These are phyloP conservation scores for Ammospiza nelsoni DNA, from an alignment of 2,113 vertebrate genomes.

Conservation along the genomic window DNA sequence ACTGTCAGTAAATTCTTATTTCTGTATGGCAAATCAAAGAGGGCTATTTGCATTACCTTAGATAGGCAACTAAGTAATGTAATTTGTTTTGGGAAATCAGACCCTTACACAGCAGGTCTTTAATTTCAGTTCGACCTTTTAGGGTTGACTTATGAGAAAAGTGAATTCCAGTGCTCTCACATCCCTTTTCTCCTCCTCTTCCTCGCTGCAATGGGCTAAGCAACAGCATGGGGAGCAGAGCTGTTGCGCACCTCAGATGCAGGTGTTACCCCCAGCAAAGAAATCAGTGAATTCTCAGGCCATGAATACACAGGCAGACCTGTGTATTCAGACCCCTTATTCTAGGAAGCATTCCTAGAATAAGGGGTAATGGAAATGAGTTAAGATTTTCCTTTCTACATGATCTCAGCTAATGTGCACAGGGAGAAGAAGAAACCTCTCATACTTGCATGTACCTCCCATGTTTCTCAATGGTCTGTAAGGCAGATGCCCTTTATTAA, in stretches of 20 bases:
- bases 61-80: neutral
- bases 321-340: too few relatives aligned
- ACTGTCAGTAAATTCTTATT: neutral
- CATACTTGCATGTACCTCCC: neutral
- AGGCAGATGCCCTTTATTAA: neutral
- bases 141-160: neutral
- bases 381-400: neutral
- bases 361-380: neutral
- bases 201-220: neutral
- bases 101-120: neutral
- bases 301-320: rapidly evolving
- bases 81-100: neutral
- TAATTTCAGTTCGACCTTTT: neutral
- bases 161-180: neutral
- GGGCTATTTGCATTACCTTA: neutral
- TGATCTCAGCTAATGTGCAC: neutral
- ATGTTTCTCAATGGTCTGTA: neutral
- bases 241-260: neutral
- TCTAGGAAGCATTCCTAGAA: neutral
- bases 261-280: neutral
- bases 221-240: neutral
- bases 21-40: neutral
- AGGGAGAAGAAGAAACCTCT: neutral
- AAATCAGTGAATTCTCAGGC: neutral
- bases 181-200: neutral